Evolutionary conservation across 2,113 vertebrate genomes (phyloP).

Genomic region (Spermophilus dauricus): DNA sequence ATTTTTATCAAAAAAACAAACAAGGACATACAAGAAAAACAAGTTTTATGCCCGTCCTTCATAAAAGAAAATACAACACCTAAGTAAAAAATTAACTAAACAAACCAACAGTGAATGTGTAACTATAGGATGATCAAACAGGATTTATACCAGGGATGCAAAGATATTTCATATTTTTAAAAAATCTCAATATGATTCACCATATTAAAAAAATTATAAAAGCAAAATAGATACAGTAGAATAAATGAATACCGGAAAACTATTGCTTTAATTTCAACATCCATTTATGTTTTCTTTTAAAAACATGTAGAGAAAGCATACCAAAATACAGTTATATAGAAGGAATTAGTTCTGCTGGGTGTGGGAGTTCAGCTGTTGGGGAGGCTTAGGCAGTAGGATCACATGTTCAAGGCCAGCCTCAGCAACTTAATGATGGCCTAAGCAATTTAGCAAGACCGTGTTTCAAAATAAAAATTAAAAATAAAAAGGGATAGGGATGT

Average conservation of each 20-base stretch:
- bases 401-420: neutral
- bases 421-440: neutral
- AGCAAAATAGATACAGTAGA: neutral
- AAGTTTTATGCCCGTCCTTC: neutral
- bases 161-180: neutral
- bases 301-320: neutral
- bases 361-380: neutral
- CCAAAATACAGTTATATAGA: neutral
- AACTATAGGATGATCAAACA: neutral
- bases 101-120: conserved; percentile 7
- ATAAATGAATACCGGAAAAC: conserved; percentile 27
- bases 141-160: neutral
- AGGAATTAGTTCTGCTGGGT: neutral
- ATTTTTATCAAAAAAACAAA: conserved; percentile 55
- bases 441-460: neutral
- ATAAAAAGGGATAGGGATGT: neutral
- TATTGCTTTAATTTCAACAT: neutral
- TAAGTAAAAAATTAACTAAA: conserved; percentile 44
- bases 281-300: neutral
- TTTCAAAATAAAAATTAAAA: neutral
- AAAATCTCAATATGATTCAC: neutral
- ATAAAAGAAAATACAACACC: conserved; percentile 14
- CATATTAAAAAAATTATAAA: neutral
- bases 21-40: conserved; percentile 4
- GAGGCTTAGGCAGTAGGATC: neutral